phyloP scores from a whole-genome alignment of 2,113 vertebrate genomes.

The Pandion haliaetus region DNA sequence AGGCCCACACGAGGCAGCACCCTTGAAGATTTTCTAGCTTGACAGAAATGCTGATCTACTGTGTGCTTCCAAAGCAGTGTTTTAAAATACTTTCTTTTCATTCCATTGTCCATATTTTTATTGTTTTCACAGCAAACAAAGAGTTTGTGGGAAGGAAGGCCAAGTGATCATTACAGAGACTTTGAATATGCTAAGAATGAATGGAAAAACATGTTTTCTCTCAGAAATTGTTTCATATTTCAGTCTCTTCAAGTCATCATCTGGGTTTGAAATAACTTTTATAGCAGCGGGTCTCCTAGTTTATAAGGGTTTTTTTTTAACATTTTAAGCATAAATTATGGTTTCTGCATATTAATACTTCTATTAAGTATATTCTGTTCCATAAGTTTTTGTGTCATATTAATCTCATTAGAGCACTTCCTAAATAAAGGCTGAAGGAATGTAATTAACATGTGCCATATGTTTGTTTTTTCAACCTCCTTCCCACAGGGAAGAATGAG shows the following conservation, averaged over 20 bases:
- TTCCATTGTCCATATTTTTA: not conserved
- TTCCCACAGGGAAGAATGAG: not conserved
- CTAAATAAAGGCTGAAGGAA: conserved; percentile 8
- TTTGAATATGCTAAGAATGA: not conserved
- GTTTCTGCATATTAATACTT: not conserved
- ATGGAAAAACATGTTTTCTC: not conserved
- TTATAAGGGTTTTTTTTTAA: not conserved
- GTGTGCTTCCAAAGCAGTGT: not conserved
- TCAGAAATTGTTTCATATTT: not conserved
- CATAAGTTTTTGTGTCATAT: not conserved
- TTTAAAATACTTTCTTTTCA: not conserved
- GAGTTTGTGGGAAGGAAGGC: not conserved
- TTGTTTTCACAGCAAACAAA: not conserved
- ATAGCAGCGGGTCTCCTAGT: not conserved
- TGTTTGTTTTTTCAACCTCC: not conserved
- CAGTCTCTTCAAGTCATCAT: not conserved
- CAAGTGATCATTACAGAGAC: not conserved
- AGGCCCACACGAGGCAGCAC: not conserved
- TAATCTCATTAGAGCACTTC: conserved; percentile 7
- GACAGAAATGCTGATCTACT: not conserved
- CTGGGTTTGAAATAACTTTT: not conserved
- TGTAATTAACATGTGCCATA: not conserved
- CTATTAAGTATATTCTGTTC: not conserved
- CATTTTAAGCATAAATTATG: not conserved
- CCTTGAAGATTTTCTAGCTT: not conserved